Evolutionary conservation across 2,797 vertebrate genomes (phyloP), one percentile per base, ranked within the genome.

Genomic region (Rhadinocentrus ornatus): DNA sequence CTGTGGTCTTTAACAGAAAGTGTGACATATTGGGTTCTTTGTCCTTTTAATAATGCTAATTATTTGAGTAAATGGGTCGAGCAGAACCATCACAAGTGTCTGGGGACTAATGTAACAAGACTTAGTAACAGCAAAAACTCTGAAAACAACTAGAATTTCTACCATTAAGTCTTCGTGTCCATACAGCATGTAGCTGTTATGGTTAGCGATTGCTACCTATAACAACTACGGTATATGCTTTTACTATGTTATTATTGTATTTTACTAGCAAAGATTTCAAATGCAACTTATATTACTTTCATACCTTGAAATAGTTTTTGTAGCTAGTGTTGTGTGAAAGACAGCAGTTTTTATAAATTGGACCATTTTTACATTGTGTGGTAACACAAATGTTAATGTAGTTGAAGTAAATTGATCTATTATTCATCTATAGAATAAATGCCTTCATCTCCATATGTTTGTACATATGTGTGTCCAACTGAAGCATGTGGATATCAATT

Each of bases 401-500:
- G 11, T 63, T 62, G 8, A 41, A 32, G 18, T 55, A 22, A 22
- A 54, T 59, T 46, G 16, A 60, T 35, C 12, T 53, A 11, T 58
- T 31, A 46, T 57, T 6, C 11, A 29, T 65, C 48, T 60, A 11
- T 24, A 53, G 24, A 65, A 57, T 34, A 1, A 48, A 52, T 11
- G 24, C n/a, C 46, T 9, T n/a, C n/a, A 44, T 55, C 37, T 68
- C 48, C 8, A 7, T 71, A 31, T 86, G 66, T 61, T 58, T 62
- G 61, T 81, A 31, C 53, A 32, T 65, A 73, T 50, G 55, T 66
- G 70, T 22, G 16, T 81, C 62, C 69, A 63, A 32, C 52, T 59
- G 62, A 82, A 76, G 62, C 78, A 73, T 79, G 79, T 66, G 66
- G 71, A 74, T 86, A 83, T 92, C 83, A 69, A 86, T 92, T 86